Evolutionary conservation across 2,888 invertebrate species (phyloP).

Genomic region (Nowickia ferox): DNA sequence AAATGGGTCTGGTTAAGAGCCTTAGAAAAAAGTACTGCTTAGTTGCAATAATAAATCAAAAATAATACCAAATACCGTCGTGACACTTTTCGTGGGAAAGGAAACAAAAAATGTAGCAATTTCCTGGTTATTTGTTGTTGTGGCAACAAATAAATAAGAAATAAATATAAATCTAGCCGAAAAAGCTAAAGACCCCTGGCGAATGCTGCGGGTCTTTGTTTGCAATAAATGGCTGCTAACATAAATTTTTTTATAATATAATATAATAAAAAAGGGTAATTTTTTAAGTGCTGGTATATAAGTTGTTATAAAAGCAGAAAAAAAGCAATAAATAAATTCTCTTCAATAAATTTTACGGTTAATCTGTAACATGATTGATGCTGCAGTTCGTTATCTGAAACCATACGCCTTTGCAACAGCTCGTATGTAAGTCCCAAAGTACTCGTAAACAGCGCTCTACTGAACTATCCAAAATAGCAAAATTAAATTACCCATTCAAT

Average conservation of each 20-base stretch:
- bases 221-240: not conserved
- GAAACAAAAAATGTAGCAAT: not conserved
- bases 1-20: not conserved
- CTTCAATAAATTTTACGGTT: too few species aligned
- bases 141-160: constrained; percentile 5
- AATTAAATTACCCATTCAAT: not conserved
- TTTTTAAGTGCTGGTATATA: too few species aligned
- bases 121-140: not conserved
- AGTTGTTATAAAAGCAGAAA: too few species aligned
- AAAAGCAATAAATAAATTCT: too few species aligned
- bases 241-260: too few species aligned
- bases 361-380: too few species aligned
- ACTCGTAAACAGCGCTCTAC: too few species aligned
- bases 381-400: too few species aligned
- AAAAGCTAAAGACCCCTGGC: not conserved
- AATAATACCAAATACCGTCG: not conserved
- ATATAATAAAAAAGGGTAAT: too few species aligned
- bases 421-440: not conserved
- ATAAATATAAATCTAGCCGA: not conserved
- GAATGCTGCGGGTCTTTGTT: not conserved
- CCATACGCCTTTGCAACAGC: too few species aligned
- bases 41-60: constrained; percentile 46
- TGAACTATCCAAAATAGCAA: not conserved
- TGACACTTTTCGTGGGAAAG: constrained; percentile 3
- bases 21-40: not conserved